Percentiles rank a stretch among this genome's conserved stretches.
phyloP scores from a whole-genome alignment of 37 sponge, comb jelly and placozoan genomes.

The Aphrocallistes beatrix region DNA sequence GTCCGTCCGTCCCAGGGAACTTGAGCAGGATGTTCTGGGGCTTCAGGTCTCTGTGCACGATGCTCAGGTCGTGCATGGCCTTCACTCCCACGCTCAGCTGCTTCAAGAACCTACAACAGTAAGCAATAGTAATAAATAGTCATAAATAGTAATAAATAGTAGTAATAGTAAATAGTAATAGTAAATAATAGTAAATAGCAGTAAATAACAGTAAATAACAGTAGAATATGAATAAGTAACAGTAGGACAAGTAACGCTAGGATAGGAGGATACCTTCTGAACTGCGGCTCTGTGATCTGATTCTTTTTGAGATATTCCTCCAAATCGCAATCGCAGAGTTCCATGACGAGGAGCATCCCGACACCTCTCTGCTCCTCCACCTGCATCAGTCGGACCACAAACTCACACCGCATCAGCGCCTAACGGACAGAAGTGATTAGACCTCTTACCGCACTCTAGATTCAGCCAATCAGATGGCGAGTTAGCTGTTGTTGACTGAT shows the following conservation, averaged over 20 bases:
- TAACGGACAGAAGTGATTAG: background rate
- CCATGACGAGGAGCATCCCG: slow-evolving; percentile 69
- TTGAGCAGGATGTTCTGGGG: slow-evolving; percentile 77
- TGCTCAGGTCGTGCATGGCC: slow-evolving; percentile 46
- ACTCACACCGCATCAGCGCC: slow-evolving; percentile 40
- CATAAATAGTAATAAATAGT: background rate
- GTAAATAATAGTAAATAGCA: too few relatives aligned
- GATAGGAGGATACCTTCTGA: background rate
- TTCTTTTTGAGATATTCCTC: slow-evolving; percentile 56
- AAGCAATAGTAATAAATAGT: too few relatives aligned
- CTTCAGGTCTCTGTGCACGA: slow-evolving; percentile 81
- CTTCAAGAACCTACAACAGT: background rate
- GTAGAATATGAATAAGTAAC: too few relatives aligned
- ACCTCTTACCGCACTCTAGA: background rate
- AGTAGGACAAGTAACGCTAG: too few relatives aligned
- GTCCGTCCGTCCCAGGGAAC: background rate
- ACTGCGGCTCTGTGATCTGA: slow-evolving; percentile 41
- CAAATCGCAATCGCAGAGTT: slow-evolving; percentile 77
- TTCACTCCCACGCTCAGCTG: slow-evolving; percentile 55
- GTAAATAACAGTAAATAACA: too few relatives aligned
- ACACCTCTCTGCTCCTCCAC: slow-evolving; percentile 38
- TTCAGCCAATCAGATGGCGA: background rate
- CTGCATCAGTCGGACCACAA: slow-evolving; percentile 54
- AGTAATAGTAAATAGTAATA: too few relatives aligned
- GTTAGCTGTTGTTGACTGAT: too few relatives aligned